Evolutionary conservation across 1,140 invertebrate species (phyloP).

Genomic region (Hycleus phaleratus): DNA sequence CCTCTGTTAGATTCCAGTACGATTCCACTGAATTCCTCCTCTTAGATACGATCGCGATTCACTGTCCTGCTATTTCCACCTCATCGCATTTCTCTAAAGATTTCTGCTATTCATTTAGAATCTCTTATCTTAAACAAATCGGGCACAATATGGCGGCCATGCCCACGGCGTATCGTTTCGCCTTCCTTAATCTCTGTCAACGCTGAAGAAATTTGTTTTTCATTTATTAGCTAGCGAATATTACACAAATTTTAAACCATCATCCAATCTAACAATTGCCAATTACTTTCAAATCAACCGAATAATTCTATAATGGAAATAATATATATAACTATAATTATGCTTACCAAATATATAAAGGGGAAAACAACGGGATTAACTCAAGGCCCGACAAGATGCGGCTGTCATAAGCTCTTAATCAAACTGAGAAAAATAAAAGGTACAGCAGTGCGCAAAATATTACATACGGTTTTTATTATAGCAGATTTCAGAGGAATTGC

Average conservation of each 20-base stretch:
- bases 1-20: constrained; percentile 18
- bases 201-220: constrained; percentile 7
- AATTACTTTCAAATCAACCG: too few relatives aligned
- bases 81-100: constrained; percentile 22
- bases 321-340: too few relatives aligned
- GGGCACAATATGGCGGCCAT: constrained; percentile 8
- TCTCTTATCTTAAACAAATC: constrained; percentile 20
- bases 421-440: constrained; percentile 10
- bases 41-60: constrained; percentile 21
- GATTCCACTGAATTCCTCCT: constrained; percentile 15
- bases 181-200: constrained; percentile 7
- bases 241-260: not conserved
- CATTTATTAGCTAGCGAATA: constrained; percentile 1
- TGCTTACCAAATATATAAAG: not conserved
- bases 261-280: too few relatives aligned
- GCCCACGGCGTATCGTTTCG: constrained; percentile 1
- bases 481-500: constrained; percentile 8
- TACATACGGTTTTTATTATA: constrained; percentile 14
- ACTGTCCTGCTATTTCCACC: constrained; percentile 22
- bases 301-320: not conserved
- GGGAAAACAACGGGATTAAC: constrained; percentile 8
- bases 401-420: constrained; percentile 17
- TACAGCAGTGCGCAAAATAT: constrained; percentile 9
- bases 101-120: constrained; percentile 22
- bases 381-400: constrained; percentile 11